Conservation (phyloP, 2,888 invertebrate genomes). For the Mycalesis mineus region DNA sequence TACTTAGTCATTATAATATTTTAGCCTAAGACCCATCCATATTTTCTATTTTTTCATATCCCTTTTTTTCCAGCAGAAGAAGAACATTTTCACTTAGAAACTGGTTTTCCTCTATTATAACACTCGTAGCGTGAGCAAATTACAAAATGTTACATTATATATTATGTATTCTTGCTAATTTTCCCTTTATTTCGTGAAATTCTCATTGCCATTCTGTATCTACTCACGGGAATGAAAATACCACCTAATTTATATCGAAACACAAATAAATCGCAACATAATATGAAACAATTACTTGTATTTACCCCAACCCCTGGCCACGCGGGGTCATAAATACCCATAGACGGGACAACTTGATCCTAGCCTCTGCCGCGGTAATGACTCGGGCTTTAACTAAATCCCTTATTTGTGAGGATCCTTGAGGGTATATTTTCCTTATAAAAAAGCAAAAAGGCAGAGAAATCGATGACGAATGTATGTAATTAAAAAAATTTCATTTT, state of each 20-base stretch:
- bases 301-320: slow-evolving; percentile 3
- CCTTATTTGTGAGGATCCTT: slow-evolving; percentile 38
- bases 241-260: slow-evolving; percentile 16
- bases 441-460: not conserved
- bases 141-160: no score
- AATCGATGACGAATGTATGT: not conserved
- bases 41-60: no score
- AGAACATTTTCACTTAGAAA: no score
- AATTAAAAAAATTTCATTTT: not conserved
- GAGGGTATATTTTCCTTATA: slow-evolving; percentile 11
- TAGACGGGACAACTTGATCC: slow-evolving; percentile 45
- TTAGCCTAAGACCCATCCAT: no score
- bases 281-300: slow-evolving; percentile 30
- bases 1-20: no score
- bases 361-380: slow-evolving; percentile 38
- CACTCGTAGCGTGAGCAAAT: no score
- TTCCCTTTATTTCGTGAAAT: no score
- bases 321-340: slow-evolving; percentile 42
- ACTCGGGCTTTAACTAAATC: slow-evolving; percentile 37
- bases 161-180: no score
- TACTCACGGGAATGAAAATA: slow-evolving; percentile 2
- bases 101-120: no score
- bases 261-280: slow-evolving; percentile 35
- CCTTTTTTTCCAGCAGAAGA: no score
- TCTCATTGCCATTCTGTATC: not conserved